These are phyloP conservation scores for Pseudoatta argentina DNA, from an alignment of 1,140 invertebrate species.

Conservation along the genomic window DNA sequence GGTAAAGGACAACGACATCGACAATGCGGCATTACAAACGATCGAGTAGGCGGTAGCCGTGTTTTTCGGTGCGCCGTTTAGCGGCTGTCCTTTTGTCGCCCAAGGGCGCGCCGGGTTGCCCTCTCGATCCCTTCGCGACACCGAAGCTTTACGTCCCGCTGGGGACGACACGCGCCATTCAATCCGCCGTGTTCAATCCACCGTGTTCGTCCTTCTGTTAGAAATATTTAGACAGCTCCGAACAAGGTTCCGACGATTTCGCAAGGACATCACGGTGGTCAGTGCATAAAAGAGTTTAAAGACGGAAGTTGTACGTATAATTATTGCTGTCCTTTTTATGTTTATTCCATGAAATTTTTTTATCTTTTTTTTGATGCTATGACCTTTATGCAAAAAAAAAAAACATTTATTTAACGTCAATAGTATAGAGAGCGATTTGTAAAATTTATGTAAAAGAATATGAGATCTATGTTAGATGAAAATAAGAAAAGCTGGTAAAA, in stretches of 20 bases:
- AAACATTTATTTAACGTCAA: not conserved
- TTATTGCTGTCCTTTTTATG: not conserved
- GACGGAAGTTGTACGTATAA: not conserved
- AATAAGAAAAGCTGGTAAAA: not conserved
- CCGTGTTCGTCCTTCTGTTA: not conserved
- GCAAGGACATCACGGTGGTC: slow-evolving; percentile 25
- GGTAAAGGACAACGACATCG: slow-evolving; percentile 59
- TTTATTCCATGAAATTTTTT: not conserved
- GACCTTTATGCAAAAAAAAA: not conserved
- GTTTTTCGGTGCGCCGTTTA: slow-evolving; percentile 74
- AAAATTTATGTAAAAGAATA: not conserved
- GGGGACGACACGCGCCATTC: slow-evolving; percentile 68
- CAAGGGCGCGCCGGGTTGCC: slow-evolving; percentile 34
- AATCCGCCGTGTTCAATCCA: slow-evolving; percentile 29
- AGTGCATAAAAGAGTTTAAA: slow-evolving; percentile 23
- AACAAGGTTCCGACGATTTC: not conserved
- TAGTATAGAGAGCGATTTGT: not conserved
- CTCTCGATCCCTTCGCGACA: slow-evolving; percentile 58
- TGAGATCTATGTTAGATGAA: not conserved
- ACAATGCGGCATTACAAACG: slow-evolving; percentile 68
- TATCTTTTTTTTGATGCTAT: not conserved
- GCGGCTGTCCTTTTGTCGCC: slow-evolving; percentile 69
- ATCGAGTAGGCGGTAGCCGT: slow-evolving; percentile 79
- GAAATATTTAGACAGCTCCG: slow-evolving; percentile 54
- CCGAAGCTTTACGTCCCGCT: slow-evolving; percentile 60